Evolutionary conservation across 1,140 invertebrate genomes (phyloP), one percentile per base, ranked within the genome.

Genomic region (Cydia strobilella): DNA sequence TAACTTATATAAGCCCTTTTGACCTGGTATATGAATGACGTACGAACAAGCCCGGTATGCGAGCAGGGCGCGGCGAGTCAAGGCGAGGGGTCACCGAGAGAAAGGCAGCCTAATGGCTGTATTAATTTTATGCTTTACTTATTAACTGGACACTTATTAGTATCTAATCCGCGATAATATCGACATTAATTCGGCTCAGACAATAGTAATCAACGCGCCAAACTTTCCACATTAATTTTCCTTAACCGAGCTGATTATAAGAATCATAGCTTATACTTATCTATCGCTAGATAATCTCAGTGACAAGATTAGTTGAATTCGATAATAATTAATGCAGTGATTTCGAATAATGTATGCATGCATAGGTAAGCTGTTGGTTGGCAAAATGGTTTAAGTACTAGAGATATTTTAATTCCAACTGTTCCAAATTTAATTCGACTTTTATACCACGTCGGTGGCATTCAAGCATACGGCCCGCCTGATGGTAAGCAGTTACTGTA

Each of bases 11-110:
- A 51, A 65, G 74, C 54, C 48, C 54, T 59, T 59, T 23, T 59
- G 54, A 59, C 9, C 54, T 20, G 54, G 54, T 23, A 23, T 59
- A 59, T 59, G 54, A 59, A 23, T 69, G 84, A 87, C 86, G 86
- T 86, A 78, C 74, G 74, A 75, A 65, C 65, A 69, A 69, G 65
- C 65, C 31, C 79, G 88, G 88, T 84, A 88, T 87, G 87, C 82
- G 66, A 77, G 77, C 80, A 87, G 85, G 88, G 88, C 87, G 88
- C 86, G 88, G 82, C 88, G 77, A 88, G 88, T 90, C 87, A 89
- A 90, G 88, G 88, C 80, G 77, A 90, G 86, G 81, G 88, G 88
- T 90, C 88, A 86, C 79, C 78, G 81, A 82, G 82, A 83, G 88
- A 89, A 89, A 88, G 87, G 88, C 80, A 82, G 78, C 79, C 78